Evolutionary conservation across 2,888 invertebrate genomes (phyloP), one percentile per base, ranked within the genome.

Genomic region (Zygaena filipendulae): DNA sequence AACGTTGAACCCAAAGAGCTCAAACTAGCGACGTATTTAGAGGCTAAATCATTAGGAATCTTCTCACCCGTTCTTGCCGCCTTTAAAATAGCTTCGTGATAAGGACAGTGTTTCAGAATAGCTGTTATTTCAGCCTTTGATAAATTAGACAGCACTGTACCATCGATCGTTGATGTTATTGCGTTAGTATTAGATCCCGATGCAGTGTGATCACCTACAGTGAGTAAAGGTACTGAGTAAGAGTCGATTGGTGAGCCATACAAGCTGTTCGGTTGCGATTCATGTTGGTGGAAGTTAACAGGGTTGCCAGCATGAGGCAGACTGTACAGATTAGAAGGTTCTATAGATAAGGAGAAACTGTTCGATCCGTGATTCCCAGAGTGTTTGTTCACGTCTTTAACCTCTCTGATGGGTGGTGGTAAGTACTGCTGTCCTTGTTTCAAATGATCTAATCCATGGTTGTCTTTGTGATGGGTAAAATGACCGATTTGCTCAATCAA

Each of bases 401-500:
- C 48, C 32, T 82, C 85, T 23, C 81, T 68, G n/a, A 86, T 79
- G 3, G 87, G 86, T 2, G 87, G 87, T 0, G 87, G 85, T 18
- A 87, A 59, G 45, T 88, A 88, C 0, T 83, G 60, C 1, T 81
- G 72, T 0, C 72, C 71, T 39, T 81, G 75, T 6, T 70, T 59
- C 1, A 61, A 50, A 25, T 84, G 82, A 32, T 85, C 83, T 2
- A 82, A 60, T 1, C 82, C 83, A 34, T 82, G 82, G 10, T 71
- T 60, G 47, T 87, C 87, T 41, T 87, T 83, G 10, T 85, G 84
- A 25, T 83, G 82, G 0, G 84, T 85, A 1, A 82, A 74, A 27
- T 86, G 83, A 0, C 83, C 88, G 36, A 87, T 84, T 27, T 83
- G 86, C 40, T 87, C 82, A 3, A 90, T 66, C 3, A 91, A 60